A percentile compares a stretch with the other conserved stretches of the same genome.
These are phyloP conservation scores for Ciconia nigra DNA, from an alignment of 2,797 vertebrate species.

Conservation along the genomic window DNA sequence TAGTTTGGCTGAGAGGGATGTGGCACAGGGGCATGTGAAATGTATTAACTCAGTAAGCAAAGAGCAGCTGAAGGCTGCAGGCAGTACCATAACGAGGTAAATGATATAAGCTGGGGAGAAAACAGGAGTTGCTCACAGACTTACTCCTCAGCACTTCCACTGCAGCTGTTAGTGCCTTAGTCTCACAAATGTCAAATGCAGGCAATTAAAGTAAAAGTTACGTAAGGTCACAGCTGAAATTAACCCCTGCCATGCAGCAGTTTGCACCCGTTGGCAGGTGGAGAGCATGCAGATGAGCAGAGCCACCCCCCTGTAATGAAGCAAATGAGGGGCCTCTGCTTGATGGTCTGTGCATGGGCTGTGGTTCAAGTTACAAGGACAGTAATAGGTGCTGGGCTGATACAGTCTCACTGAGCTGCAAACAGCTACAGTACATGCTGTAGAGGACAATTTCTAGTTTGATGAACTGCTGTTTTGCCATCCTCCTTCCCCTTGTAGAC, in stretches of 20 bases:
- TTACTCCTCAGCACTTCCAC: not conserved
- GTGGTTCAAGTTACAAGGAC: accelerated
- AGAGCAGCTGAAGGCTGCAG: not conserved
- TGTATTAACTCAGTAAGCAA: not conserved
- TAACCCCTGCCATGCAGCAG: not conserved
- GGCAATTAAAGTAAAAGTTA: not conserved
- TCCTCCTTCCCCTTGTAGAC: not conserved
- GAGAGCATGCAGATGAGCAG: not conserved
- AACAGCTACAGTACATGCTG: not conserved
- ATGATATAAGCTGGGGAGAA: not conserved
- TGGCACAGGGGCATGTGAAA: not conserved
- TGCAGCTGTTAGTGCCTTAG: not conserved
- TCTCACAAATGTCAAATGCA: not conserved
- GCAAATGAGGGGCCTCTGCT: not conserved
- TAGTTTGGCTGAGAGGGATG: not conserved
- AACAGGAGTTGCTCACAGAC: not conserved
- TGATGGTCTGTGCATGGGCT: accelerated
- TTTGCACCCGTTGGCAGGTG: accelerated
- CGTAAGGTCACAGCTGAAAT: not conserved
- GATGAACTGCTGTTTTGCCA: not conserved
- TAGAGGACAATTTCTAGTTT: not conserved
- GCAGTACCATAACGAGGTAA: not conserved
- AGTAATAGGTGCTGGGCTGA: not conserved
- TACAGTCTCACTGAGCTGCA: not conserved
- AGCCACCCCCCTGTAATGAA: not conserved